These are phyloP conservation scores for Sinodicranocentrus sp. DNA, from an alignment of 2,888 invertebrate genomes.

Conservation along the genomic window DNA sequence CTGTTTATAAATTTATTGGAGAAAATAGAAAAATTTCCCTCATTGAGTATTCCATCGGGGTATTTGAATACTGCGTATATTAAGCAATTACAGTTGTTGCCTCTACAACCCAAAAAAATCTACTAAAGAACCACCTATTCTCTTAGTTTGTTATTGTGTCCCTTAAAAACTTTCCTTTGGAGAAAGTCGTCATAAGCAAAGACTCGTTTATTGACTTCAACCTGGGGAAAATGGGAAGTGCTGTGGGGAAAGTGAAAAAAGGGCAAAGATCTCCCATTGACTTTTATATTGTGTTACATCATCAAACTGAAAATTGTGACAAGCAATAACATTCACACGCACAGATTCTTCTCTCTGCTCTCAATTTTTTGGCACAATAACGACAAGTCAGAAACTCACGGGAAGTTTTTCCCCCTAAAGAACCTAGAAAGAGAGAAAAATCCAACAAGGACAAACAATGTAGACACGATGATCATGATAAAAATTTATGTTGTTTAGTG, in stretches of 20 bases:
- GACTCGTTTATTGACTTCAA: too few species aligned
- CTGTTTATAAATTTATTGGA: too few species aligned
- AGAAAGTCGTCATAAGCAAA: too few species aligned
- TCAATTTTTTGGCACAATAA: too few species aligned
- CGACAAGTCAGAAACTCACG: too few species aligned
- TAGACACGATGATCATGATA: constrained; percentile 9
- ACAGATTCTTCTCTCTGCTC: too few species aligned
- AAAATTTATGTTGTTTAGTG: constrained; percentile 50
- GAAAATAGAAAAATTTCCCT: neutral
- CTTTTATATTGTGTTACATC: neutral
- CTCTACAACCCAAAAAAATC: neutral
- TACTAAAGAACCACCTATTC: too few species aligned
- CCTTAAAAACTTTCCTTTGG: too few species aligned
- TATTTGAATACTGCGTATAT: neutral
- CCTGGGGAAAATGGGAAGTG: constrained; percentile 5
- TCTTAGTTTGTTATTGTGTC: too few species aligned
- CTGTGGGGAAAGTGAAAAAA: neutral
- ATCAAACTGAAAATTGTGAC: constrained; percentile 47
- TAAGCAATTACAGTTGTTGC: neutral
- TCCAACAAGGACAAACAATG: neutral
- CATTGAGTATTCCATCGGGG: neutral
- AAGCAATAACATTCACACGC: constrained; percentile 44
- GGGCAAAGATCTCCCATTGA: constrained; percentile 11
- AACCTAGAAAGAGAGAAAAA: too few species aligned
- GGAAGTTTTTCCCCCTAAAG: too few species aligned